Conservation (phyloP, 2,113 vertebrate species). For the Sinocyclocheilus anophthalmus region DNA sequence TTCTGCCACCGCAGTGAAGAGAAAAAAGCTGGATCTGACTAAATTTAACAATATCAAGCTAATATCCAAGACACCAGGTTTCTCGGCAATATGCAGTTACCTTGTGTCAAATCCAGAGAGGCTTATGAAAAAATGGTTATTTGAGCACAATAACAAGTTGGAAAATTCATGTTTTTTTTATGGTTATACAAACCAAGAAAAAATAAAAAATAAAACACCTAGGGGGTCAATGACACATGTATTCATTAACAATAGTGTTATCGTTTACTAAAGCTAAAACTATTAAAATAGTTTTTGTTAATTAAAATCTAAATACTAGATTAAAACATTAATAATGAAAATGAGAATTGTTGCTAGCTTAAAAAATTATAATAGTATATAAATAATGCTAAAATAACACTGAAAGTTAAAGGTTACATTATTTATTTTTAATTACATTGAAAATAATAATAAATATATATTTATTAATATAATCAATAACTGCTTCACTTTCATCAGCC, state of each 20-base stretch:
- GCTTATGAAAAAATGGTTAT: neutral
- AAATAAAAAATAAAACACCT: neutral
- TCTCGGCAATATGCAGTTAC: neutral
- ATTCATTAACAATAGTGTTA: neutral
- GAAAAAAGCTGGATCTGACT: constrained; percentile 19
- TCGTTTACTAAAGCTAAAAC: too few relatives aligned
- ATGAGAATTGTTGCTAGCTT: neutral
- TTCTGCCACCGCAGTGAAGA: constrained; percentile 2
- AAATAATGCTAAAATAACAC: neutral
- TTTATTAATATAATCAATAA: neutral
- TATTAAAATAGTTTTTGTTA: too few relatives aligned
- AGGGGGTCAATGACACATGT: neutral
- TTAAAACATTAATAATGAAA: neutral
- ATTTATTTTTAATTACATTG: neutral
- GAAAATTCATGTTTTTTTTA: neutral
- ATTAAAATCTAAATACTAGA: neutral
- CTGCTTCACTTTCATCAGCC: neutral
- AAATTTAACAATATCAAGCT: constrained; percentile 15
- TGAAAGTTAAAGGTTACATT: neutral
- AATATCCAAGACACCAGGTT: neutral
- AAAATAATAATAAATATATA: neutral
- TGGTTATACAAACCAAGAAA: neutral
- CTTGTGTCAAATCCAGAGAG: constrained; percentile 9
- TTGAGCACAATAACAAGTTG: neutral
- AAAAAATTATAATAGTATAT: neutral